A percentile compares a stretch with the other conserved stretches of the same genome.
Evolutionary conservation across 53 echinoderm and acorn worm genomes (phyloP).

Genomic region (Zoroaster sp.): DNA sequence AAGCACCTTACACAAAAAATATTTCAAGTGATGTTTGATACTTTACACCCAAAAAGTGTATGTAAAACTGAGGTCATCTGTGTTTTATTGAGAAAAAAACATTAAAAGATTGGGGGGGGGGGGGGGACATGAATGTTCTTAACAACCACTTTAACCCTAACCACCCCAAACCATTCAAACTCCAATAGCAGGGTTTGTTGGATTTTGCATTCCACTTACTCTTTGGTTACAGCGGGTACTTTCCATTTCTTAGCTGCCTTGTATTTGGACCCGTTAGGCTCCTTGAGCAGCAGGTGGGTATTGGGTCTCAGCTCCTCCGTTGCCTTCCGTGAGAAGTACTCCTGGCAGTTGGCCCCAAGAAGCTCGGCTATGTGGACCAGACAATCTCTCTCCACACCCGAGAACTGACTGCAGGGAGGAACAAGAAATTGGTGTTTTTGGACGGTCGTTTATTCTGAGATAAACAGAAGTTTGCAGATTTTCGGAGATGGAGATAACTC

Average conservation of each 20-base stretch:
- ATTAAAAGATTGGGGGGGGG: no score
- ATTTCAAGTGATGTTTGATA: no score
- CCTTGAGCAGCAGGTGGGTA: conserved; percentile 86
- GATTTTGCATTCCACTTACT: no score
- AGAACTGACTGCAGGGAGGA: conserved; percentile 70
- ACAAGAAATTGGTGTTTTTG: neutral
- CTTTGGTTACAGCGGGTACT: conserved; percentile 84
- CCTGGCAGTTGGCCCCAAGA: conserved; percentile 91
- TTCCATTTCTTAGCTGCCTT: conserved; percentile 96
- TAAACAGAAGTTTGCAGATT: neutral
- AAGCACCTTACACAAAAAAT: no score
- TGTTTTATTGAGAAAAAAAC: no score
- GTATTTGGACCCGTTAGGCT: conserved; percentile 85
- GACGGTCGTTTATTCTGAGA: neutral
- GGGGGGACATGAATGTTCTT: no score
- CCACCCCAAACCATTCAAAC: no score
- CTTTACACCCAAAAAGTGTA: no score
- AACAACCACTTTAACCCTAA: no score
- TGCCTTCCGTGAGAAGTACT: conserved; percentile 88
- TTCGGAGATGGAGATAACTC: no score
- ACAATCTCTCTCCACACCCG: conserved; percentile 81
- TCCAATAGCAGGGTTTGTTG: no score
- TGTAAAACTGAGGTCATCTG: no score
- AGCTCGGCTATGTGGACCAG: conserved; percentile 77
- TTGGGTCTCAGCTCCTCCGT: conserved; percentile 69